phyloP scores from a whole-genome alignment of 2,797 vertebrate species.

The Alca torda region DNA sequence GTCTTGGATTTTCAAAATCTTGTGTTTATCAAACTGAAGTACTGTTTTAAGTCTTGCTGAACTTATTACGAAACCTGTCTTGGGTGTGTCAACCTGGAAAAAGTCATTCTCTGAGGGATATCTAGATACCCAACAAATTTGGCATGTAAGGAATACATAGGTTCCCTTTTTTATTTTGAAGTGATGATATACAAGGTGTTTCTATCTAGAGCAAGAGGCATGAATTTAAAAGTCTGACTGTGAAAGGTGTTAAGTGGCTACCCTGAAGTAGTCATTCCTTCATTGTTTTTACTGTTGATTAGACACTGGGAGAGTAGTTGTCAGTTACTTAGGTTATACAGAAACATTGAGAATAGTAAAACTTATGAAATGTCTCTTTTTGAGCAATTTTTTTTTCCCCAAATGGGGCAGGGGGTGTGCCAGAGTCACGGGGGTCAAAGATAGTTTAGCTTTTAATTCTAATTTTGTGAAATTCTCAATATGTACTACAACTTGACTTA shows the following conservation, averaged over 20 bases:
- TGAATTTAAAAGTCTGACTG: neutral
- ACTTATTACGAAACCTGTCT: neutral
- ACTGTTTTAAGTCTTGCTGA: neutral
- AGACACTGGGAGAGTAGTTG: too few species aligned
- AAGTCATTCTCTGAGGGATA: neutral
- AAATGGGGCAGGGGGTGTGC: accelerated
- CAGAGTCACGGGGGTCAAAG: neutral
- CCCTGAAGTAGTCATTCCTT: neutral
- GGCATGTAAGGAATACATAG: neutral
- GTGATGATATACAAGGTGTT: neutral
- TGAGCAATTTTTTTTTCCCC: neutral
- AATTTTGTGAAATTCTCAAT: neutral
- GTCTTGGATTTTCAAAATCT: neutral
- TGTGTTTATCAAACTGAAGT: neutral
- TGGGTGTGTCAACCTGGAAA: neutral
- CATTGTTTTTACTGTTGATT: neutral
- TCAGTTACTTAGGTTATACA: neutral
- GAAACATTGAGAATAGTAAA: neutral
- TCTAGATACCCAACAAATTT: neutral
- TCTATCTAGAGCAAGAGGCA: neutral
- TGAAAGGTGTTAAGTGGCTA: neutral
- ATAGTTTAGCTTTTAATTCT: neutral
- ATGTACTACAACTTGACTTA: neutral
- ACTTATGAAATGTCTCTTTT: accelerated
- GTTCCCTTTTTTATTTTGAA: neutral